Evolutionary conservation across 2,888 invertebrate species (phyloP).

Genomic region (Agrochola macilenta): DNA sequence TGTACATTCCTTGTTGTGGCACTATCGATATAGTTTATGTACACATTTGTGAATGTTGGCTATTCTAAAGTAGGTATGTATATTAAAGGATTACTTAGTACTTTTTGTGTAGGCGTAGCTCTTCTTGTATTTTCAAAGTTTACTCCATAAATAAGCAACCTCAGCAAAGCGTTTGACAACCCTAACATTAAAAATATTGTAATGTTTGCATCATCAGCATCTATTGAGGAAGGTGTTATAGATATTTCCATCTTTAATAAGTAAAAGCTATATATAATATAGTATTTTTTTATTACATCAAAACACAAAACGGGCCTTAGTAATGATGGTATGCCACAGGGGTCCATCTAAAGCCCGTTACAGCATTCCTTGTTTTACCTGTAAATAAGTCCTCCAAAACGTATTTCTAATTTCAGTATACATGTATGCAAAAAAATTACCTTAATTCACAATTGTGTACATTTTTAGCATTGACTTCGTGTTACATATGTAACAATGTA

Average conservation of each 20-base stretch:
- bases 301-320: background rate
- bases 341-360: background rate
- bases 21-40: slow-evolving; percentile 28
- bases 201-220: background rate
- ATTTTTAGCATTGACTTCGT: slow-evolving; percentile 46
- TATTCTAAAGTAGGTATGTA: background rate
- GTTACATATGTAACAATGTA: slow-evolving; percentile 54
- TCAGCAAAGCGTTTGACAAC: slow-evolving; percentile 7
- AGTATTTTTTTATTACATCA: too few species aligned
- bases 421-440: background rate
- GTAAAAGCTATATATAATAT: background rate
- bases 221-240: background rate
- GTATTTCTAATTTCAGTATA: background rate
- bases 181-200: background rate
- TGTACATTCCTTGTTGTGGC: slow-evolving; percentile 45
- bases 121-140: background rate
- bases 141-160: background rate
- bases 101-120: background rate
- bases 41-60: slow-evolving; percentile 27
- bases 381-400: background rate
- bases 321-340: background rate
- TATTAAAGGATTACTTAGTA: background rate
- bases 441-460: slow-evolving; percentile 41
- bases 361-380: background rate
- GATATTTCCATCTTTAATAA: background rate